phyloP scores from a whole-genome alignment of 2,113 vertebrate species.

The Anarrhichthys ocellatus region DNA sequence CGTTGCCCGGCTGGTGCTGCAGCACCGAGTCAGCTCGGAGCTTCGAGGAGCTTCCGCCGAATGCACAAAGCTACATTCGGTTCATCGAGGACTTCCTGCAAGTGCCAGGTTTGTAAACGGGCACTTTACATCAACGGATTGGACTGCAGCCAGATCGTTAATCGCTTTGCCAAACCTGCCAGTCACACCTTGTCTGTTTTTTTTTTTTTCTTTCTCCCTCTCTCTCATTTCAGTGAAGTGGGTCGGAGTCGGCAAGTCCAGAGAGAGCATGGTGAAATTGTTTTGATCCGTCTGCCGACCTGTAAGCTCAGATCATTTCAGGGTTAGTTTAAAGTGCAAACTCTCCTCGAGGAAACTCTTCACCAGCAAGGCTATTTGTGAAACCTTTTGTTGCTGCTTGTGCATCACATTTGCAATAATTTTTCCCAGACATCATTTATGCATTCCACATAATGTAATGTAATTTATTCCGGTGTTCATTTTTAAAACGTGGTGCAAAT shows the following conservation, averaged over 20 bases:
- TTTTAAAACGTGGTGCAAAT: conserved; percentile 46
- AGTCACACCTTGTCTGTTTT: conserved; percentile 7
- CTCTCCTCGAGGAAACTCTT: conserved; percentile 41
- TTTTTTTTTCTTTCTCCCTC: background rate
- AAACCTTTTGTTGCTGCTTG: conserved; percentile 47
- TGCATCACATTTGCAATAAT: conserved; percentile 34
- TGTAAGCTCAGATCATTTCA: conserved; percentile 29
- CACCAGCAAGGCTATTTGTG: conserved; percentile 63
- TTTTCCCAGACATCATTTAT: conserved; percentile 45
- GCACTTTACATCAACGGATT: conserved; percentile 18
- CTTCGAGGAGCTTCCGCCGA: conserved; percentile 78
- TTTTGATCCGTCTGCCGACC: conserved; percentile 63
- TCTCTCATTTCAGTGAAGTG: conserved; percentile 83
- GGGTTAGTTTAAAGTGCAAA: conserved; percentile 47
- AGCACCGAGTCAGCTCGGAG: conserved; percentile 81
- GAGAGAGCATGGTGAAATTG: conserved; percentile 86
- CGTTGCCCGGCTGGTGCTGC: conserved; percentile 83
- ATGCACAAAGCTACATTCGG: conserved; percentile 82
- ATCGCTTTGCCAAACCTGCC: conserved; percentile 27
- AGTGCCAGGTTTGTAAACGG: conserved; percentile 80
- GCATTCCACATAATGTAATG: conserved; percentile 54
- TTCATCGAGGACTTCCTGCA: conserved; percentile 85
- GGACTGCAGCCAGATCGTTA: conserved; percentile 8
- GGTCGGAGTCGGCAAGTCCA: conserved; percentile 86
- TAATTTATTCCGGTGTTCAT: conserved; percentile 55